phyloP scores from a whole-genome alignment of 2,113 vertebrate species.

The Coreoperca whiteheadi region DNA sequence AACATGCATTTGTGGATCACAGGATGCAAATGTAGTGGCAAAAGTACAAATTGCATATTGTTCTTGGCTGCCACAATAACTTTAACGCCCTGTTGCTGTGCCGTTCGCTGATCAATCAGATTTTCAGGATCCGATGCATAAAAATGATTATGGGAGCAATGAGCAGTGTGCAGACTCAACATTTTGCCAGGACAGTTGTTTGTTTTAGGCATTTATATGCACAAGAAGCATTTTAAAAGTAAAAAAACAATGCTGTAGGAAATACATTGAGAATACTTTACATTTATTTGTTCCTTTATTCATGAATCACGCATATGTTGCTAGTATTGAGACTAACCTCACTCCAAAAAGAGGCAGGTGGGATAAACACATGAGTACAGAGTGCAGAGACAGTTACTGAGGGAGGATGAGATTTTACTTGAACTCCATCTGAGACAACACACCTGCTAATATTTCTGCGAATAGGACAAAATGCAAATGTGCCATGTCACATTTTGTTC shows the following conservation, averaged over 20 bases:
- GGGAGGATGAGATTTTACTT: conserved; percentile 1
- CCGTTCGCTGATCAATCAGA: background rate
- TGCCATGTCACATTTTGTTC: background rate
- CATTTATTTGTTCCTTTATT: background rate
- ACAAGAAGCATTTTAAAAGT: background rate
- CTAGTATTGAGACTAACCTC: background rate
- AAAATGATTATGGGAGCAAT: background rate
- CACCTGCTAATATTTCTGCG: background rate
- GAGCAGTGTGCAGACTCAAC: background rate
- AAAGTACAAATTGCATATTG: background rate
- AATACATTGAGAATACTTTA: background rate
- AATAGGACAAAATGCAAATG: background rate
- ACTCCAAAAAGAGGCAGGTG: background rate
- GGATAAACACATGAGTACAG: background rate
- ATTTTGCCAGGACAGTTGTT: background rate
- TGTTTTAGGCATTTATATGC: background rate
- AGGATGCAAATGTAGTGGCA: background rate
- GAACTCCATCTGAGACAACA: background rate
- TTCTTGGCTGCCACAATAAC: background rate
- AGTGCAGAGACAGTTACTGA: background rate
- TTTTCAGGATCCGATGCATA: background rate
- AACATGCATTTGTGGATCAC: background rate
- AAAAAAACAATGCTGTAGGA: background rate
- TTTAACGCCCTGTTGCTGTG: background rate
- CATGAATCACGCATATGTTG: background rate